Base-by-base conservation (phyloP, 2,888 invertebrate genomes). In the Morinoia aosen region DNA sequence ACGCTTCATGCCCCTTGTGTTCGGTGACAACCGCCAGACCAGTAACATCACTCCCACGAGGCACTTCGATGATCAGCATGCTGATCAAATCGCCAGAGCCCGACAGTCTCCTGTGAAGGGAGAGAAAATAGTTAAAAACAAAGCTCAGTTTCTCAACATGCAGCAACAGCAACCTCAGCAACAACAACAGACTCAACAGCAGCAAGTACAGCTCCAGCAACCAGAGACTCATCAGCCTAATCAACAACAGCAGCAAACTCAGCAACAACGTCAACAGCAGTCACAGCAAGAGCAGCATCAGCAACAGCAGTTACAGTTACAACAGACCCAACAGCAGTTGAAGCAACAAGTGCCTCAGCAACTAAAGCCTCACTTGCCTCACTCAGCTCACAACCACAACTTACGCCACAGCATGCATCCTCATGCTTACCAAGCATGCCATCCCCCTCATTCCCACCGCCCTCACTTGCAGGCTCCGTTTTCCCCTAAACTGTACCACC, bases 41-140 rank as follows among this genome's bases (percentile, higher is more conserved):
- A 91, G 96, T 19, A 61, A 96, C 58, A 95, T 95, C 25, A 95
- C 96, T 39, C 96, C 95, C 57, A 95, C 96, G 7, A 64, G 96
- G 56, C 96, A 96, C 88, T 96, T 95, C 12, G 95, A 95, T 16
- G 96, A 96, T 48, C 96, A 95, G 11, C 96, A 95, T 14, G 76
- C 88, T 12, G 91, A 91, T 88, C 96, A 96, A 40, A 90, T 95
- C 25, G 95, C 96, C 4, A 95, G 96, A 16, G 95, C 95, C 1
- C 88, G 96, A 40, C 96, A 96, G 48, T 94, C 95, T 10, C 95
- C 95, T 94, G 96, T 96, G 91, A 96, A 96, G 48, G 96, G 95
- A 91, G 96, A 96, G 88, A 96, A 96, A 95, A 95, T 96, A 0
- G 95, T 96, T 19, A 96, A 96, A 94, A 96, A 25, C 76, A 95